Evolutionary conservation across 2,113 vertebrate species (phyloP).

Genomic region (Meles meles): DNA sequence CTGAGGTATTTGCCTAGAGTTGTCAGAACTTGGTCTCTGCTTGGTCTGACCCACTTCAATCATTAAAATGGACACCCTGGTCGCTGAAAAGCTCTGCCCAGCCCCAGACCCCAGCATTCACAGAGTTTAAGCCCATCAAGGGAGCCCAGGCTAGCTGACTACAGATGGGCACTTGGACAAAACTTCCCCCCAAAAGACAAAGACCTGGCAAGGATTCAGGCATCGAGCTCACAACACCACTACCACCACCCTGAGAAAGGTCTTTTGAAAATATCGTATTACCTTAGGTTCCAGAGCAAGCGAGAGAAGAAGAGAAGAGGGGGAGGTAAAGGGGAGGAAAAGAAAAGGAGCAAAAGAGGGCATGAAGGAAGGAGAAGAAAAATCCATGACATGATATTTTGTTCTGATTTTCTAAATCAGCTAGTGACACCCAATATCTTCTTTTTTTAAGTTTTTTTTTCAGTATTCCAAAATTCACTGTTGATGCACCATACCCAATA

Average conservation of each 20-base stretch:
- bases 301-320: background rate
- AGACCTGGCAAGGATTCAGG: background rate
- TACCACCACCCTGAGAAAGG: background rate
- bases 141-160: background rate
- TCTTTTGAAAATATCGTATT: background rate
- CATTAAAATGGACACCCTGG: background rate
- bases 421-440: background rate
- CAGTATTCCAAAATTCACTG: too few relatives aligned
- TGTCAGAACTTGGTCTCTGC: background rate
- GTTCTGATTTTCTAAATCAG: background rate
- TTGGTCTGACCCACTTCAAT: background rate
- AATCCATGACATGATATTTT: background rate
- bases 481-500: too few relatives aligned
- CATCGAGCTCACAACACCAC: background rate
- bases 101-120: background rate
- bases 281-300: background rate
- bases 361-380: background rate
- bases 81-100: background rate
- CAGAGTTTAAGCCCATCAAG: background rate
- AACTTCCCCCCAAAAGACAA: conserved; percentile 28
- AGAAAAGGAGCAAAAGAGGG: background rate
- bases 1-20: background rate
- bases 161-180: background rate
- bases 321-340: background rate
- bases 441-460: background rate